Base-by-base conservation (phyloP, 2,888 invertebrate genomes). In the Eupithecia abbreviata region DNA sequence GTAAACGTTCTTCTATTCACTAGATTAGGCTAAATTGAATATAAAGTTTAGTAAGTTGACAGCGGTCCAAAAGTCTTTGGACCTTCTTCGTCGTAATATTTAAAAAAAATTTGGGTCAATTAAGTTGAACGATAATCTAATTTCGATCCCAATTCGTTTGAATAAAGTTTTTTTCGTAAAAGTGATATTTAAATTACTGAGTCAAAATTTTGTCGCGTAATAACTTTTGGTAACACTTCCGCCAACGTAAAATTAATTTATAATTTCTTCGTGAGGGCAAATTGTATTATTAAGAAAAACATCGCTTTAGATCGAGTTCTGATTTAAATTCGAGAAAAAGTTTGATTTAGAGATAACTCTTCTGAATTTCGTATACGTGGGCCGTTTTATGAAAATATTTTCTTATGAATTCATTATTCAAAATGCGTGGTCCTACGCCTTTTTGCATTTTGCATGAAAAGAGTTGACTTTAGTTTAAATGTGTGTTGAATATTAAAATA, bases 191-290 rank as follows among this genome's bases (percentile, higher is more conserved):
- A 18, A 18, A 30, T 62, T 62, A 62, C 15, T 42, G 13, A 12
- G 42, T 45, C 15, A 10, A 68, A 68, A 87, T 86, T 86, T 85
- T 74, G 79, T 79, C 84, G 89, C 86, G 82, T 79, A 55, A 78
- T 76, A 86, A 89, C 85, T 85, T 89, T 87, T 88, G 85, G 86
- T 86, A 86, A 86, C 85, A 82, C 84, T 80, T 80, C 80, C 86
- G 85, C 84, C 84, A 83, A 80, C 83, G 85, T 81, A 84, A 86
- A 88, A 89, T 87, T 85, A 87, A 89, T 90, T 86, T 84, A 80
- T 88, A 84, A 84, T 87, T 79, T 79, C 79, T 45, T 81, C 80
- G 78, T 85, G 77, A 84, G 81, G 80, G 83, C 82, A 85, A 86
- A 86, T 86, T 80, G 83, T 85, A 76, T 81, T 83, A 84, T 83